Evolutionary conservation across 2,888 invertebrate genomes (phyloP), one percentile per base, ranked within the genome.

Genomic region (Apamea crenata): DNA sequence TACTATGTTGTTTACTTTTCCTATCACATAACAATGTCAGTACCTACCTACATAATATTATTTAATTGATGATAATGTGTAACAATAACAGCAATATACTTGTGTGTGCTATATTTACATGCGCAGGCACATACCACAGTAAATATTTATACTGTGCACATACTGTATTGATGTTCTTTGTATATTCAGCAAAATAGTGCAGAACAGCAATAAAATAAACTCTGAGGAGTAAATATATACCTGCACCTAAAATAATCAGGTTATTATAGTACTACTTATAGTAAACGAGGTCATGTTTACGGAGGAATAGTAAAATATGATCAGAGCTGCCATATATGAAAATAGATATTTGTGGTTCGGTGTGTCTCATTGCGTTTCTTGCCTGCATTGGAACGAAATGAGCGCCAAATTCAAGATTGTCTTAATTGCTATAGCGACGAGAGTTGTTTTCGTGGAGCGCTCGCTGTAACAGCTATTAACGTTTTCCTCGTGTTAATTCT

Each of bases 351-450:
- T 14, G 16, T 8, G 12, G 1, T n/a, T 25, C n/a, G 21, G 12
- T 72, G 50, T 12, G 50, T 36, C 10, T 29, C 25, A 56, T 25
- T 18, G 32, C 21, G 16, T 63, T 65, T 36, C 16, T 29, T 59
- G 56, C 78, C 44, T 85, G 32, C 2, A 77, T 61, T 12, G 71
- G 66, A 88, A 79, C 50, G 79, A 21, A 77, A 47, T 63, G 67
- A 74, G 82, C 81, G 78, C 74, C 53, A 81, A 85, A 79, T 86
- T 81, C 68, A 74, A 82, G 12, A 32, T 59, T 71, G 16, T 63
- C 10, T 14, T 18, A 8, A 80, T 89, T 79, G 78, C 87, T 80
- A 89, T 88, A 75, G 87, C 80, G 40, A 89, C 89, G 40, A 47
- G 1, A 72, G 29, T 78, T 79, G 73, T 81, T 81, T 73, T 78